Evolutionary conservation across 2,797 vertebrate genomes (phyloP), one percentile per base, ranked within the genome.

Genomic region (Microctenopoma lineatum): DNA sequence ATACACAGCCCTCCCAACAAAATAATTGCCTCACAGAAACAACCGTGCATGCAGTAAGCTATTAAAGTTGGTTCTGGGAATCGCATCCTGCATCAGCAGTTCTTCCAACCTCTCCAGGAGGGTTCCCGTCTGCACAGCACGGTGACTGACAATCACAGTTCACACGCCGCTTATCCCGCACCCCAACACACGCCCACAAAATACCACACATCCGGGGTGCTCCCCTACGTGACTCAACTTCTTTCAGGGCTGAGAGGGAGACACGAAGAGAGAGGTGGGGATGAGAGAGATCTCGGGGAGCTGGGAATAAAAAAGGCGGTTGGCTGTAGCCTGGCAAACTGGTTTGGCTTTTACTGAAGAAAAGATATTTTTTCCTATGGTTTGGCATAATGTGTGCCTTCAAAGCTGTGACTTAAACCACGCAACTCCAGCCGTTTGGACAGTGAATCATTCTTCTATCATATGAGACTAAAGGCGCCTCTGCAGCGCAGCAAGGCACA

Each of bases 71-170:
- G 68, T 76, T 82, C 39, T 42, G 57, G 62, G 79, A 60, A 56
- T 7, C 59, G 74, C 61, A 29, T 47, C 66, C 75, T 80, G 70
- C 83, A 84, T 84, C 84, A 79, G 78, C 83, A 73, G 75, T 64
- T 82, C 72, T 55, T 59, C 45, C 32, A 12, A 62, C 41, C 59
- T 39, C 63, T 82, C 65, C 85, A 78, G 78, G 70, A 86, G 86
- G 71, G 51, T 72, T 70, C 81, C 85, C 85, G 86, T 88, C 88
- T 89, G 83, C 77, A 88, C 85, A 79, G 67, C 76, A 80, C 71
- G 52, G 51, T 73, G 79, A 81, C 66, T 84, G 85, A 85, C 77
- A 83, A 82, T 81, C 61, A 73, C 60, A 70, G 62, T 55, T 75
- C 74, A 73, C 67, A 84, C 59, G 54, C 48, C 54, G 46, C 53